phyloP scores from a whole-genome alignment of 1,140 invertebrate genomes.

The Dendroctonus ponderosae region DNA sequence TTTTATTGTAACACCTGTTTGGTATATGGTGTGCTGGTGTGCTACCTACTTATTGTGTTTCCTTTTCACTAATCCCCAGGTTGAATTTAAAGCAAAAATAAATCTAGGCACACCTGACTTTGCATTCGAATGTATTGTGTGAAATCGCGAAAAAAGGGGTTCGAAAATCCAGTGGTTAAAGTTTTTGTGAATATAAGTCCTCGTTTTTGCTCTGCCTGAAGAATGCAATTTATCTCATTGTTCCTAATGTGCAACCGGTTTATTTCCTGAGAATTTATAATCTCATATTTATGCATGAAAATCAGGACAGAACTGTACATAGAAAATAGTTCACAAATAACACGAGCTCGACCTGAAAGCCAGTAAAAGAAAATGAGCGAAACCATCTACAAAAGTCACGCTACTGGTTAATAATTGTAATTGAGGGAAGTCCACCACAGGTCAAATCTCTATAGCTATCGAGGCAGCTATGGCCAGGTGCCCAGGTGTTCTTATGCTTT shows the following conservation, averaged over 20 bases:
- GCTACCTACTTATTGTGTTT: constrained; percentile 29
- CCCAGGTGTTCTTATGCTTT: constrained; percentile 28
- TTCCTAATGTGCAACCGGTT: too few species aligned
- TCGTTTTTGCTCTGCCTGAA: too few species aligned
- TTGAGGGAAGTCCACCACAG: constrained; percentile 41
- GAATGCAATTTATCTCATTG: too few species aligned
- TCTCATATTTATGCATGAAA: too few species aligned
- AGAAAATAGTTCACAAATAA: too few species aligned
- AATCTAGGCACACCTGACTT: constrained; percentile 32
- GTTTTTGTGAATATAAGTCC: too few species aligned
- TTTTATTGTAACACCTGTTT: constrained; percentile 33
- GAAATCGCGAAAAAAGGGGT: constrained; percentile 17
- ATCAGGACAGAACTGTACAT: too few species aligned
- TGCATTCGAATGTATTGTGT: constrained; percentile 3
- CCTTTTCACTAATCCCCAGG: constrained; percentile 26
- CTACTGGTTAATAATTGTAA: constrained; percentile 45
- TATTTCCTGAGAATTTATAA: too few species aligned
- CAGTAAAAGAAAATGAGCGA: constrained; percentile 11
- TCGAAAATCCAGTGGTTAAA: neutral
- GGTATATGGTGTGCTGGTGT: constrained; percentile 17
- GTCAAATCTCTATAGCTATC: constrained; percentile 33
- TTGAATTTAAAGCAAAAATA: constrained; percentile 22
- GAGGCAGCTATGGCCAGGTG: constrained; percentile 36
- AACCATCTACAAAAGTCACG: constrained; percentile 35
- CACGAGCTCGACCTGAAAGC: too few species aligned